phyloP scores from a whole-genome alignment of 1,140 invertebrate species.

The Acromyrmex echinatior region DNA sequence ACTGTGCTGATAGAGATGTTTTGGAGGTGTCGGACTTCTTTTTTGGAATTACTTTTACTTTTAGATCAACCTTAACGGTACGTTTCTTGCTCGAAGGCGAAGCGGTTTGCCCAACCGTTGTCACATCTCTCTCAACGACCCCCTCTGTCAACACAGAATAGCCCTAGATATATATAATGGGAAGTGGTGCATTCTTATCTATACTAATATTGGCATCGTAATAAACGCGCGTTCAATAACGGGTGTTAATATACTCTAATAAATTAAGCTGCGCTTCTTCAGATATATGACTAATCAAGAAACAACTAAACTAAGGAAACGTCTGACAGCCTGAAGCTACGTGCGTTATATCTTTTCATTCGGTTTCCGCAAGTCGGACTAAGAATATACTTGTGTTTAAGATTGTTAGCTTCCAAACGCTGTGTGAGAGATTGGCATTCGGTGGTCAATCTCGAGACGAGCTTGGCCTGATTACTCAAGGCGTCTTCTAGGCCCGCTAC shows the following conservation, averaged over 20 bases:
- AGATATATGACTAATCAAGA: neutral
- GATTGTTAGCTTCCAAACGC: slow-evolving; percentile 93
- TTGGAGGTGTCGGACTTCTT: slow-evolving; percentile 83
- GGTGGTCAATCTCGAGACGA: slow-evolving; percentile 94
- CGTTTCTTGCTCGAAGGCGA: slow-evolving; percentile 91
- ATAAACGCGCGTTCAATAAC: neutral
- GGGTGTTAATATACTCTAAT: neutral
- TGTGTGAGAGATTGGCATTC: slow-evolving; percentile 94
- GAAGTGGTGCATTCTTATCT: slow-evolving; percentile 76
- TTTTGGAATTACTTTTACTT: slow-evolving; percentile 92
- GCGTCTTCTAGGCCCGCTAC: slow-evolving; percentile 94
- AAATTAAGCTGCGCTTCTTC: neutral
- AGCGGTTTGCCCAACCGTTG: slow-evolving; percentile 87
- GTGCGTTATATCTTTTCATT: slow-evolving; percentile 12
- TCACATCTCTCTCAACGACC: slow-evolving; percentile 87
- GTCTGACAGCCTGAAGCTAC: slow-evolving; percentile 24
- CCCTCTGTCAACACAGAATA: slow-evolving; percentile 88
- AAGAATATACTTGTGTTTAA: slow-evolving; percentile 92
- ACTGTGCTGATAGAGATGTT: slow-evolving; percentile 84
- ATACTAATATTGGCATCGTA: slow-evolving; percentile 71
- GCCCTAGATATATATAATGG: slow-evolving; percentile 79
- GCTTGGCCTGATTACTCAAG: slow-evolving; percentile 94
- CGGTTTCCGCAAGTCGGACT: slow-evolving; percentile 13
- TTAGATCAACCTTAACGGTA: slow-evolving; percentile 93
- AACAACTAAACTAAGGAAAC: slow-evolving; percentile 8